Evolutionary conservation across 2,888 invertebrate species (phyloP), one percentile per base, ranked within the genome.

Genomic region (Creontiades dilutus): DNA sequence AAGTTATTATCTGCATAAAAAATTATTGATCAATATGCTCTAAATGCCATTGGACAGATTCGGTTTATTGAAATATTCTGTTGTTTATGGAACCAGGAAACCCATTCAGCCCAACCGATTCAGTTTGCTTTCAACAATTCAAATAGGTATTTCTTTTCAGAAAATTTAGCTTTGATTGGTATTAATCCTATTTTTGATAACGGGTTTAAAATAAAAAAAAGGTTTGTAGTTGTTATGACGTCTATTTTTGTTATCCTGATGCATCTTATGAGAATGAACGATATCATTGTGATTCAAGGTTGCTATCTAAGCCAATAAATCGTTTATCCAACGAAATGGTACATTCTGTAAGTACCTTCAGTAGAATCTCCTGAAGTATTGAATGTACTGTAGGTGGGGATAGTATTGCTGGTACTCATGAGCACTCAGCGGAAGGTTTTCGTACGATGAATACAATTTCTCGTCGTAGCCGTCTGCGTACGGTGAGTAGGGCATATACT

Each of bases 371-470:
- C 88, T 76, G 78, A 88, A 88, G 78, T 88, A 88, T 52, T 88
- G 88, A 52, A 88, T 88, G 88, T 88, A 88, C 88, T 88, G 78
- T 52, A 78, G 23, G 47, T 88, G 88, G 28, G 88, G 88, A 27
- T 88, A 88, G 28, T 88, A 88, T 14, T 88, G 88, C 78, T 78
- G 88, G 57, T 78, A 88, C 46, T 88, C 88, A n/a, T 88, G 88
- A 11, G 88, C 52, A 27, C 37, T 37, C 28, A 85, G 16, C 7
- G 85, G 85, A 16, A 61, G 57, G n/a, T 9, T 37, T 4, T 85
- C 85, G 61, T 85, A 85, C 27, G 61, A 85, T 3, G 85, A 61
- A 61, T 85, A 85, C 48, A 82, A 52, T n/a, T 85, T 85, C 61
- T 85, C 85, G 16, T 82, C 52, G 52, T 52, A 82, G 27, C 55